Evolutionary conservation across 2,113 vertebrate species (phyloP), one percentile per base, ranked within the genome.

Genomic region (Aspidoscelis tigris): DNA sequence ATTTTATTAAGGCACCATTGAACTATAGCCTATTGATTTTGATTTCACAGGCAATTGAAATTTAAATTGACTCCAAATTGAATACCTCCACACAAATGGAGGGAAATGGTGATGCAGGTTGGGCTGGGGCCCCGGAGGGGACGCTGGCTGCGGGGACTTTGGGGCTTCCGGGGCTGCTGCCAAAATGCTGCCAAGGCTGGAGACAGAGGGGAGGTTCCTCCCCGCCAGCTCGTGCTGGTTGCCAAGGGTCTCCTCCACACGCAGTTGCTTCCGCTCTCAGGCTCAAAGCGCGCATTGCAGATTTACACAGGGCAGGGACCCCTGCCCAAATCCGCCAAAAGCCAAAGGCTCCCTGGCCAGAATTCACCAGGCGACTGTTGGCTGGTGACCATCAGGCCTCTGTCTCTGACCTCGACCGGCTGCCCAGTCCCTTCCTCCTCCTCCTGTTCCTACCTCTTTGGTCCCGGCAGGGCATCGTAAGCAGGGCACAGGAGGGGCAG

Each of bases 1-100:
- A 93, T 96, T 96, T 96, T 96, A 96, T 97, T 96, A 96, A 96
- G 96, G 94, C 93, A 47, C 95, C 95, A 95, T 95, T 96, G 95
- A 96, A 96, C 95, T 96, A 96, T 95, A 96, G 95, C 96, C 95
- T 96, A 97, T 96, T 96, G 96, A 96, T 96, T 96, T 94, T 94
- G 95, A 96, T 96, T 96, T 96, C 96, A 96, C 96, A 97, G 96
- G 95, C 96, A 96, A 97, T 97, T 96, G 95, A 95, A 96, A 96
- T 96, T 95, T 95, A 96, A 96, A 96, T 96, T 95, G 96, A 95
- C 95, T 96, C 91, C 94, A 96, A 96, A 96, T 96, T 96, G 95
- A 96, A 96, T 94, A 95, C 95, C 95, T 96, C 95, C 96, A 33
- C 90, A 94, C 95, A 95, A 95, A 24, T 95, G 58, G 58, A 21